These are phyloP conservation scores for Coreoperca whiteheadi DNA, from an alignment of 2,113 vertebrate species.

Conservation along the genomic window DNA sequence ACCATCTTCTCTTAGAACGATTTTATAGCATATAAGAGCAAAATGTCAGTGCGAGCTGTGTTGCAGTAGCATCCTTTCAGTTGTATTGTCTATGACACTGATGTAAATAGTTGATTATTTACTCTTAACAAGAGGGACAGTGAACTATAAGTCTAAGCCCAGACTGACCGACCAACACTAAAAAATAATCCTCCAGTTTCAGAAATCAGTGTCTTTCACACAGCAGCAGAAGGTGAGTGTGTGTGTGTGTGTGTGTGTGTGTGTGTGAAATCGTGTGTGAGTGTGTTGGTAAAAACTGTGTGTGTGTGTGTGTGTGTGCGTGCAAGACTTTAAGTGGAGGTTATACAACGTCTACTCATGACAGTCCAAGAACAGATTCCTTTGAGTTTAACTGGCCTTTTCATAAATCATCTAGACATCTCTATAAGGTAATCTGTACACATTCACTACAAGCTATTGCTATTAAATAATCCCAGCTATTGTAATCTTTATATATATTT, in stretches of 20 bases:
- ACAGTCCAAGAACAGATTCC: conserved; percentile 72
- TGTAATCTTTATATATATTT: conserved; percentile 86
- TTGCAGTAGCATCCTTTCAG: conserved; percentile 38
- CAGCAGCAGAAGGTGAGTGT: conserved; percentile 68
- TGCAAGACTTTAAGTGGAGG: conserved; percentile 74
- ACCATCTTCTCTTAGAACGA: not conserved
- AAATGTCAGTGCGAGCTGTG: conserved; percentile 43
- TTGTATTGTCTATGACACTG: conserved; percentile 34
- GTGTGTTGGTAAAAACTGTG: conserved; percentile 49
- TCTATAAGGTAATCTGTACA: conserved; percentile 89
- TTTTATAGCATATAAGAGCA: conserved; percentile 20
- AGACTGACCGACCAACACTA: conserved; percentile 52
- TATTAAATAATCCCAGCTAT: conserved; percentile 93
- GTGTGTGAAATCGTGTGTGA: conserved; percentile 30
- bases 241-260: conserved; percentile 48
- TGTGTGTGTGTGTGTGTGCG: conserved; percentile 58
- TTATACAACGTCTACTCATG: conserved; percentile 78
- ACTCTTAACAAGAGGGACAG: conserved; percentile 38
- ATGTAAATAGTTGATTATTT: conserved; percentile 29
- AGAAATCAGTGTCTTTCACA: conserved; percentile 80
- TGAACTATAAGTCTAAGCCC: conserved; percentile 40
- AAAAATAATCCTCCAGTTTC: conserved; percentile 73
- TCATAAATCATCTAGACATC: conserved; percentile 87
- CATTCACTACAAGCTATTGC: conserved; percentile 94
- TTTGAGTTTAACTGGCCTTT: conserved; percentile 88